Base-by-base conservation (phyloP, 2,888 invertebrate genomes). In the Thecophora atra region DNA sequence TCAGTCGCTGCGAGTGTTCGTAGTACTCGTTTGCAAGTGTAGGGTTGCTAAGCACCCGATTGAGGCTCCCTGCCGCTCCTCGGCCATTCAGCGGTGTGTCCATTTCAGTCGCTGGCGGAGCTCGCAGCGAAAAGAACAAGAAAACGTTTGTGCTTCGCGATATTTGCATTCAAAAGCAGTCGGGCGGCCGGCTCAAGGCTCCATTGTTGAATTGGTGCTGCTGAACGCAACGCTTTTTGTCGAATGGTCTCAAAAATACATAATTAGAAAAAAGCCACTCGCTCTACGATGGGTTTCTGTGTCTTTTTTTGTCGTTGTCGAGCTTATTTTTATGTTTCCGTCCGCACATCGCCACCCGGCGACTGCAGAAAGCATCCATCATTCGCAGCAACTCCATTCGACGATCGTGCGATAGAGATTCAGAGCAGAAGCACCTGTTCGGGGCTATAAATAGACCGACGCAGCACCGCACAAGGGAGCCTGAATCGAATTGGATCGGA, bases 331-430 rank as follows among this genome's bases (percentile, higher is more conserved):
- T 17, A 26, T 15, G 28, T 26, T 58, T 13, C 24, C 5, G 6
- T 58, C 28, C 26, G 13, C 58, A 26, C 58, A 6, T 24, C 8
- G 11, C 11, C 44, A n/a, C 44, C 64, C 64, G 19, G 11, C 44
- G 64, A 19, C 24, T 28, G 65, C 11, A 42, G 44, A 47, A 47
- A 47, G 47, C 62, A 63, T 63, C 54, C 70, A 70, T 70, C 70
- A 70, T 63, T 62, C 70, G 42, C n/a, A 70, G 63, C 63, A 63
- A 70, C 70, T 70, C 62, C 70, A 70, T 70, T 70, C 62, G 63
- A 52, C 13, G 60, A 28, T 58, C 28, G 58, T 28, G 15, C 28
- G 24, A 15, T 17, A 17, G 28, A 24, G 17, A 26, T 30, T 21
- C 37, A 17, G 62, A 63, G 24, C 70, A 70, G 63, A 71, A 65